A percentile compares a stretch with the other conserved stretches of the same genome.
These are phyloP conservation scores for Campoplex capitator DNA, from an alignment of 2,888 invertebrate species.

Conservation along the genomic window DNA sequence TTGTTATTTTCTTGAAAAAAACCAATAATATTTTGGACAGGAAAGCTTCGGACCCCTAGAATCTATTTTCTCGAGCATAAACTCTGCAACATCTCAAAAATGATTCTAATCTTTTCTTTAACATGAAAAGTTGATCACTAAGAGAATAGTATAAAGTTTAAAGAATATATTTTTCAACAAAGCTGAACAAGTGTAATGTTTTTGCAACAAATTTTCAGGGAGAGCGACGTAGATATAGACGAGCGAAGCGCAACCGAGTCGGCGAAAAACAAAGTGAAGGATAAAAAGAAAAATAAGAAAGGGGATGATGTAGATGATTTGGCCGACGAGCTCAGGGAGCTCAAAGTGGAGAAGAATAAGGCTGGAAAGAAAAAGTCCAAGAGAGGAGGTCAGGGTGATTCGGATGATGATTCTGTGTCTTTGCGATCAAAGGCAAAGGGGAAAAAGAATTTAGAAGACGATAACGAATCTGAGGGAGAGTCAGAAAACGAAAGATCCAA, in stretches of 20 bases:
- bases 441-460: conserved; percentile 58
- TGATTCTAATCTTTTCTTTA: no score
- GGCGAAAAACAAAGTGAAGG: conserved; percentile 82
- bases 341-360: conserved; percentile 86
- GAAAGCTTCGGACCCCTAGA: no score
- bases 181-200: no score
- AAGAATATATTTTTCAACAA: no score
- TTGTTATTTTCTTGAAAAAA: neutral
- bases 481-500: conserved; percentile 72
- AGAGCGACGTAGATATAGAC: conserved; percentile 87
- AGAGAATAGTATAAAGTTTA: no score
- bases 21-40: neutral
- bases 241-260: conserved; percentile 83
- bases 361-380: conserved; percentile 82
- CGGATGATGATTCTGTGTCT: conserved; percentile 68
- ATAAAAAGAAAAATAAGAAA: conserved; percentile 85
- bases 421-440: conserved; percentile 56
- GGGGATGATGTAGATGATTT: conserved; percentile 81
- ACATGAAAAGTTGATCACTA: no score
- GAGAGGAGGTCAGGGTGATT: conserved; percentile 81
- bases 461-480: conserved; percentile 59
- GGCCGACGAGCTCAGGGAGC: conserved; percentile 87
- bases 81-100: no score
- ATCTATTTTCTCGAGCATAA: no score
- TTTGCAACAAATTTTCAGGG: conserved; percentile 80